A percentile compares a stretch with the other conserved stretches of the same genome.
phyloP scores from a whole-genome alignment of 1,140 invertebrate genomes.

The Atta colombica region DNA sequence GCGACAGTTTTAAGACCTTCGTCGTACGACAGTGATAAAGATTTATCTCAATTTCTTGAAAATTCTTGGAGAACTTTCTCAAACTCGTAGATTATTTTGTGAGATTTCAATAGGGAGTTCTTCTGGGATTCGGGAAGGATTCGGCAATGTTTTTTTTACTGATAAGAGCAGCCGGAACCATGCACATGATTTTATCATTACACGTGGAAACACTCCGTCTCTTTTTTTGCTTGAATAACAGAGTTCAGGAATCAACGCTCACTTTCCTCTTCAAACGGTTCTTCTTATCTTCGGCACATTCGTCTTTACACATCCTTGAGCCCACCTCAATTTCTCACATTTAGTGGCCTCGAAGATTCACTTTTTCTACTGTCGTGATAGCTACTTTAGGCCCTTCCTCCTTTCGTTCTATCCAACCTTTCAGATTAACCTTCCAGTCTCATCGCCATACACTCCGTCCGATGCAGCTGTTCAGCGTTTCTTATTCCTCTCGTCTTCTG shows the following conservation, averaged over 20 bases:
- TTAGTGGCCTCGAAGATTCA: constrained; percentile 20
- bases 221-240: constrained; percentile 35
- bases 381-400: constrained; percentile 17
- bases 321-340: constrained; percentile 41
- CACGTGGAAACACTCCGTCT: background rate
- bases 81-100: background rate
- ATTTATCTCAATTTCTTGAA: background rate
- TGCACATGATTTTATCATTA: constrained; percentile 50
- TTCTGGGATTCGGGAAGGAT: background rate
- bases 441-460: constrained; percentile 50
- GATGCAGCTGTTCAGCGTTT: constrained; percentile 35
- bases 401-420: constrained; percentile 32
- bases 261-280: constrained; percentile 3
- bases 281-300: constrained; percentile 52
- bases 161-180: background rate
- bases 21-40: background rate
- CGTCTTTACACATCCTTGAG: constrained; percentile 41
- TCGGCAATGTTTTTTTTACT: constrained; percentile 8
- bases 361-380: constrained; percentile 61
- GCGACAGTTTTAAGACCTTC: background rate
- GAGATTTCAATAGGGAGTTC: background rate
- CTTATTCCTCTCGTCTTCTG: constrained; percentile 51
- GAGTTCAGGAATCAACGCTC: constrained; percentile 46
- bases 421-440: constrained; percentile 50
- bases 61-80: background rate